A percentile compares a stretch with the other conserved stretches of the same genome.
Evolutionary conservation across 2,797 vertebrate genomes (phyloP).

Genomic region (Kryptolebias ocellatus): DNA sequence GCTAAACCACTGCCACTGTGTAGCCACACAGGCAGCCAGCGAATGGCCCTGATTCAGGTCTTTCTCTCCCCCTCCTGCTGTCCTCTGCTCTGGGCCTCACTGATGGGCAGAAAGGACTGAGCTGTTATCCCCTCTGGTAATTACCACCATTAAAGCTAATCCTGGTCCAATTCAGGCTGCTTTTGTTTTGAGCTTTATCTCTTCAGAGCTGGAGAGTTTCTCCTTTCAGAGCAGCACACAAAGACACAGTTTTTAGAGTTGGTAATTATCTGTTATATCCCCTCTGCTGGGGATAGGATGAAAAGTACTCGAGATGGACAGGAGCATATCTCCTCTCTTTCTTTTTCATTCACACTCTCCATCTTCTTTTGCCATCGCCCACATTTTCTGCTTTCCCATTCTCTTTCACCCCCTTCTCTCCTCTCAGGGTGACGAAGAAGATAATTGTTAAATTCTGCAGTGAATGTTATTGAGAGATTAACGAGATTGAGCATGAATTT

Average conservation of each 20-base stretch:
- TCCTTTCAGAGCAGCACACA: constrained; percentile 82
- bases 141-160: constrained; percentile 85
- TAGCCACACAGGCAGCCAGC: constrained; percentile 68
- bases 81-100: constrained; percentile 77
- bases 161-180: constrained; percentile 81
- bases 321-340: constrained; percentile 53
- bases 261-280: constrained; percentile 84
- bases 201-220: constrained; percentile 82
- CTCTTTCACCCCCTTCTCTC: constrained; percentile 13
- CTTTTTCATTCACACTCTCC: constrained; percentile 25
- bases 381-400: constrained; percentile 13
- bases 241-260: constrained; percentile 81
- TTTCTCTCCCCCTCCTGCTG: constrained; percentile 61
- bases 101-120: constrained; percentile 78
- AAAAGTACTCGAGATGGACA: constrained; percentile 70
- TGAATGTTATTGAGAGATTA: constrained; percentile 83
- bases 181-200: constrained; percentile 89
- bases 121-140: constrained; percentile 82
- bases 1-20: constrained; percentile 73
- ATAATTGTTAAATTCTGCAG: constrained; percentile 71
- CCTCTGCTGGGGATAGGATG: constrained; percentile 73
- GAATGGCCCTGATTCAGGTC: constrained; percentile 63
- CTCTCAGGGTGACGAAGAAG: constrained; percentile 59
- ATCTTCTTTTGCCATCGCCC: constrained; percentile 29
- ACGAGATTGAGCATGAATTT: constrained; percentile 78